Conservation (phyloP, 53 echinoderm and acorn worm species). For the Holothuria leucospilota region DNA sequence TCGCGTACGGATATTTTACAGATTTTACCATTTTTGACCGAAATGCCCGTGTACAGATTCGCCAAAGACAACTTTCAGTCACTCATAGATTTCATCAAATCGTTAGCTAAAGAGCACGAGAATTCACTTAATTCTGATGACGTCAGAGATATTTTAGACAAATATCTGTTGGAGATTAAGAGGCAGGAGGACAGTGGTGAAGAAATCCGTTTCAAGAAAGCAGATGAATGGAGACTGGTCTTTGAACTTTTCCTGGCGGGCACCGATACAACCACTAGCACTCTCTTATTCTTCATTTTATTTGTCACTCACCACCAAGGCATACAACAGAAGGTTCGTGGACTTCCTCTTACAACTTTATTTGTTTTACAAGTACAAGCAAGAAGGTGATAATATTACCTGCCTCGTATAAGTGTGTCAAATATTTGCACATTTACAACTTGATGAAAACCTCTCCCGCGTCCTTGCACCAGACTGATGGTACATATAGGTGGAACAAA, state of each 20-base stretch:
- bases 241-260: constrained; percentile 48
- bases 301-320: constrained; percentile 11
- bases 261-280: constrained; percentile 40
- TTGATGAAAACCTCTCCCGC: no score
- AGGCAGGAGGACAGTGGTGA: constrained; percentile 34
- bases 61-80: constrained; percentile 19
- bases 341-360: no score
- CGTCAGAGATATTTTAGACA: constrained; percentile 26
- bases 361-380: no score
- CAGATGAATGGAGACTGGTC: constrained; percentile 20
- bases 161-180: constrained; percentile 20
- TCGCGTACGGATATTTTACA: neutral
- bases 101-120: neutral
- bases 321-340: constrained; percentile 27
- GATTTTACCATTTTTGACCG: constrained; percentile 20
- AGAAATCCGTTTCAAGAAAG: neutral
- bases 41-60: constrained; percentile 17
- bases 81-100: constrained; percentile 17
- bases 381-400: no score
- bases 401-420: no score
- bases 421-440: no score
- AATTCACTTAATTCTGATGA: constrained; percentile 2
- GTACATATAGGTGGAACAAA: no score
- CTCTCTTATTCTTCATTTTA: constrained; percentile 27
- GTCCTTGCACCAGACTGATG: no score